A percentile compares a stretch with the other conserved stretches of the same genome.
These are phyloP conservation scores for Idaea biselata DNA, from an alignment of 2,888 invertebrate species.

Conservation along the genomic window DNA sequence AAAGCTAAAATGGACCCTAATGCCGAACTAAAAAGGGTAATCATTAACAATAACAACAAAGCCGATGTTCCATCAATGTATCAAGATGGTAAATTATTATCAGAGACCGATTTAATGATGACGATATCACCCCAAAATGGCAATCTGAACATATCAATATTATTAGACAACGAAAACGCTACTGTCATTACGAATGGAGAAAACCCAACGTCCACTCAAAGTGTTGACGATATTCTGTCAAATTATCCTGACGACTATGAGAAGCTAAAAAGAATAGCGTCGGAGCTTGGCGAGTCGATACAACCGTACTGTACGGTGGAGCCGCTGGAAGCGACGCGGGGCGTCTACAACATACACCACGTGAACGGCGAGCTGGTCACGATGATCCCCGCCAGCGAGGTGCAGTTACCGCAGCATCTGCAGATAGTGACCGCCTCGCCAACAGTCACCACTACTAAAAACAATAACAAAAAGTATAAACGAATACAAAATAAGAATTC, in stretches of 20 bases:
- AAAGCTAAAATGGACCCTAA: slow-evolving; percentile 70
- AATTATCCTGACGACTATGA: slow-evolving; percentile 90
- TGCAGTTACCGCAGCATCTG: slow-evolving; percentile 72
- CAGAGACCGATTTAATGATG: slow-evolving; percentile 65
- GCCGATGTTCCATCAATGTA: slow-evolving; percentile 80
- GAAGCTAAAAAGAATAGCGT: slow-evolving; percentile 90
- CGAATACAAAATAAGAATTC: slow-evolving; percentile 79
- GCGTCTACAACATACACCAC: slow-evolving; percentile 79
- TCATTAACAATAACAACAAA: slow-evolving; percentile 73
- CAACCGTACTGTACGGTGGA: slow-evolving; percentile 84
- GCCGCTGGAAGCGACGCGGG: slow-evolving; percentile 73
- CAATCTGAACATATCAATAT: slow-evolving; percentile 71
- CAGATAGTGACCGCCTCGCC: slow-evolving; percentile 82
- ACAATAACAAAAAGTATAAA: slow-evolving; percentile 86
- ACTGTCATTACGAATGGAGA: slow-evolving; percentile 70
- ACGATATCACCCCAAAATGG: slow-evolving; percentile 63
- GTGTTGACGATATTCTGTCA: slow-evolving; percentile 85
- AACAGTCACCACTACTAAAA: slow-evolving; percentile 82
- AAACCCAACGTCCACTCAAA: slow-evolving; percentile 80
- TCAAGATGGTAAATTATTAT: slow-evolving; percentile 61
- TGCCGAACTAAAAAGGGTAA: slow-evolving; percentile 64
- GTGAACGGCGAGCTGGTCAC: slow-evolving; percentile 73
- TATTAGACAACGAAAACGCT: slow-evolving; percentile 70
- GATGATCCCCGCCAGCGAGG: slow-evolving; percentile 71
- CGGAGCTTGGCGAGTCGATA: slow-evolving; percentile 89